Evolutionary conservation across 1,140 invertebrate species (phyloP), one percentile per base, ranked within the genome.

Genomic region (Onthophagus taurus): DNA sequence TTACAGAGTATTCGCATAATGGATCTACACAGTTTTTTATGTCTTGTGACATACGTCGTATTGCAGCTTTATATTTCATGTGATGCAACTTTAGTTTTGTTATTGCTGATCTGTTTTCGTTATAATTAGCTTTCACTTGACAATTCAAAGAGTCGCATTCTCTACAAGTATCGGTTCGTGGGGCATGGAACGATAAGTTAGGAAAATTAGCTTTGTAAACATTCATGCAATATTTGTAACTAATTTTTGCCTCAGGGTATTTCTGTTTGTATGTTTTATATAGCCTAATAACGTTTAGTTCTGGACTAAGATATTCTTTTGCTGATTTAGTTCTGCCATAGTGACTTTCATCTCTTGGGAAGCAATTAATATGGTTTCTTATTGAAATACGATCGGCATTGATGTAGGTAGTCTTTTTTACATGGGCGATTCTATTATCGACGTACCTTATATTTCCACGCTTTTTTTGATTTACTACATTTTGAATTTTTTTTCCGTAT

Each of bases 221-320:
- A 23, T 2, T 26, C 9, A 14, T 34, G 11, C 44, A 48, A 36
- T 44, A 48, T 21, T 44, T 37, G 17, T 48, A 30, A 13, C 31
- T 48, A 18, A 44, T 31, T n/a, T 20, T 9, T 9, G 20, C 29
- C 2, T 31, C n/a, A 4, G 34, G 21, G 37, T 44, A 17, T 13
- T 30, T 44, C 13, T 44, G 11, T 23, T 42, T 12, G 23, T 36
- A 44, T 4, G 42, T 41, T 36, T 44, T 48, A 13, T 21, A 24
- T 12, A 48, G 26, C 5, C 46, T 12, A 29, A 30, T 44, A 11
- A 36, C 24, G 19, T 48, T 44, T 44, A n/a, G 36, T 37, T 44
- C 42, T n/a, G 41, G 41, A 44, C 46, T 48, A 13, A 29, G 16
- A 30, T 48, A 48, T 44, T 48, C 46, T 23, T 48, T 43, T 34